Evolutionary conservation across 92 coral and sea anemone genomes (phyloP).

Genomic region (Epizoanthus stellaris): DNA sequence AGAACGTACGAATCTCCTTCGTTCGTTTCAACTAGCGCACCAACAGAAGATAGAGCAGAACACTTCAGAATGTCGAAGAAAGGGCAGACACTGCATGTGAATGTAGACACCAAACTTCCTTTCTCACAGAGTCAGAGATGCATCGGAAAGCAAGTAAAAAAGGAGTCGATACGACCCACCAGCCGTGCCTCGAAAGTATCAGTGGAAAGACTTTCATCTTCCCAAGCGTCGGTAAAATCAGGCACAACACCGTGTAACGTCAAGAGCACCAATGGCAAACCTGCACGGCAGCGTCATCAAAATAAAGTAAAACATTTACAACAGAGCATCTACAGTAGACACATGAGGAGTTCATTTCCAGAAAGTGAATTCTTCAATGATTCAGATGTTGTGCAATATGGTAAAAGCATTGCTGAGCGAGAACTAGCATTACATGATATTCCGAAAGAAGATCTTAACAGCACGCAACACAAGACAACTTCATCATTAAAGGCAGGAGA

Average conservation of each 20-base stretch:
- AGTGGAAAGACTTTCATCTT: not conserved
- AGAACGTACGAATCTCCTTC: not conserved
- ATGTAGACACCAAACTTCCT: not conserved
- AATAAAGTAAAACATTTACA: not conserved
- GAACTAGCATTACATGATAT: not conserved
- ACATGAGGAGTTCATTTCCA: not conserved
- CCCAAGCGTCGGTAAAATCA: not conserved
- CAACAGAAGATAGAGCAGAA: not conserved
- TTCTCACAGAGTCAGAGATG: not conserved
- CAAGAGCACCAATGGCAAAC: not conserved
- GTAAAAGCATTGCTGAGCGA: not conserved
- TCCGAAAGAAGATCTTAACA: not conserved
- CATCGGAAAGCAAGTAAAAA: not conserved
- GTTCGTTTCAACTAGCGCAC: not conserved
- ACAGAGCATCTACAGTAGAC: constrained; percentile 41
- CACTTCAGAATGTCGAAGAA: not conserved
- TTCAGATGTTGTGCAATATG: not conserved
- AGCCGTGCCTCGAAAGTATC: constrained; percentile 8
- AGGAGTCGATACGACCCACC: not conserved
- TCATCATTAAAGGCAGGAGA: not conserved
- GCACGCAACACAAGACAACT: not conserved
- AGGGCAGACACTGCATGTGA: not conserved
- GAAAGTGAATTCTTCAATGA: not conserved
- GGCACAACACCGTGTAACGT: not conserved
- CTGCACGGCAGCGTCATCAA: not conserved